Base-by-base conservation (phyloP, 2,888 invertebrate species). In the Lasioglossum malachurum region DNA sequence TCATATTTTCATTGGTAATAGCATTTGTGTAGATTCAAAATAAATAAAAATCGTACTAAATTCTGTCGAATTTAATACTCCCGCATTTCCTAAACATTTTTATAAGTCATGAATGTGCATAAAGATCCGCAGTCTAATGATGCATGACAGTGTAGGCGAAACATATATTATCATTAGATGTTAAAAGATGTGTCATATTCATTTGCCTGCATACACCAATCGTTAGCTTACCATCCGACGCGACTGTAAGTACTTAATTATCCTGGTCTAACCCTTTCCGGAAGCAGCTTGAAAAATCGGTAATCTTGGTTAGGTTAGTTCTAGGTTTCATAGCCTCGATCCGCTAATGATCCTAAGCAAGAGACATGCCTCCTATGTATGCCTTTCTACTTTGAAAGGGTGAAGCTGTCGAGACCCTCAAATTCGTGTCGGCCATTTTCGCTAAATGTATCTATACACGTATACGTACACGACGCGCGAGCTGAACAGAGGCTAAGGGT, bases 361-460 rank as follows among this genome's bases (percentile, higher is more conserved):
- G 67, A 79, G 69, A 69, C 79, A 80, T 79, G 69, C 76, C 73
- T 83, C 72, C 74, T 76, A 76, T 46, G 8, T 7, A 46, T 46
- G 44, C 16, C 19, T 78, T 53, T 75, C 53, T 78, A 64, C 76
- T 2, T 35, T n/a, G 16, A 23, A 16, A 31, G 14, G 0, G 19
- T 12, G n/a, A 31, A 44, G 60, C n/a, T 60, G n/a, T 14, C 44
- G 60, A 57, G 2, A 41, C 8, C 0, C 1, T 53, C 2, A 2
- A 73, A 38, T 23, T 67, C 27, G 41, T 8, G 35, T 75, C 57
- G 67, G 16, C 5, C 82, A 41, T 35, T 64, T 46, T 16, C 41
- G 57, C 75, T 73, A 41, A 69, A 60, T 31, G 27, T 64, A 31
- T 16, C 16, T 27, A 14, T 64, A 31, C 31, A 35, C 0, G 60